phyloP scores from a whole-genome alignment of 64 coral and sea anemone genomes.

The Stichodactyla helianthus region DNA sequence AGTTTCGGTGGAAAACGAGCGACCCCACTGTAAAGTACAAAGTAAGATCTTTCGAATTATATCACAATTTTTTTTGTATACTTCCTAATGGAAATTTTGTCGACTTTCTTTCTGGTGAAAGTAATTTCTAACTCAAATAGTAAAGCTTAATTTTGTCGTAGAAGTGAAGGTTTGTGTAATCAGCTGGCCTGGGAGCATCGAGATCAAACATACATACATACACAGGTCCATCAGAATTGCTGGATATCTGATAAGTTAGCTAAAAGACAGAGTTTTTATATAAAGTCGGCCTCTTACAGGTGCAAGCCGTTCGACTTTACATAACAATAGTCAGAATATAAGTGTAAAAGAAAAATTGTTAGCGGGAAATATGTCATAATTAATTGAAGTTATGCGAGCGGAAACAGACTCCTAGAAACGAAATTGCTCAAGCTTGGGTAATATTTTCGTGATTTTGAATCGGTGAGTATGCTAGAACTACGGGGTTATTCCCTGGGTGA shows the following conservation, averaged over 20 bases:
- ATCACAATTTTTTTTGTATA: constrained; percentile 25
- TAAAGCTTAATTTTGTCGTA: constrained; percentile 64
- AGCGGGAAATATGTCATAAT: constrained; percentile 99
- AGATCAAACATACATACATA: constrained; percentile 38
- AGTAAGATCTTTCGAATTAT: not conserved
- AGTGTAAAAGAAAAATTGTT: constrained; percentile 95
- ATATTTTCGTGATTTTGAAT: not conserved
- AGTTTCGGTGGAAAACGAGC: constrained; percentile 22
- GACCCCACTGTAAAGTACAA: not conserved
- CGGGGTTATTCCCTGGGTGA: not conserved
- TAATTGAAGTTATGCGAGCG: constrained; percentile 91
- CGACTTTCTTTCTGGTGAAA: constrained; percentile 34
- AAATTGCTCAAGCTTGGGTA: constrained; percentile 1
- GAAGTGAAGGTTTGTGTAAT: constrained; percentile 50
- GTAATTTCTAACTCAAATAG: constrained; percentile 80
- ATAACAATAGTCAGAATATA: constrained; percentile 95
- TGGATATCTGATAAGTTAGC: constrained; percentile 75
- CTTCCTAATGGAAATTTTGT: constrained; percentile 9
- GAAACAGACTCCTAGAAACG: constrained; percentile 50
- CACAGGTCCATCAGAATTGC: constrained; percentile 43
- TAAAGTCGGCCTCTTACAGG: constrained; percentile 88
- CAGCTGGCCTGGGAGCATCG: constrained; percentile 47
- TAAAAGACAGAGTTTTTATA: constrained; percentile 98
- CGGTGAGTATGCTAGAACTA: constrained; percentile 13
- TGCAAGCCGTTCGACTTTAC: constrained; percentile 72